phyloP scores from a whole-genome alignment of 1,140 invertebrate genomes.

The Neodiprion virginianus region DNA sequence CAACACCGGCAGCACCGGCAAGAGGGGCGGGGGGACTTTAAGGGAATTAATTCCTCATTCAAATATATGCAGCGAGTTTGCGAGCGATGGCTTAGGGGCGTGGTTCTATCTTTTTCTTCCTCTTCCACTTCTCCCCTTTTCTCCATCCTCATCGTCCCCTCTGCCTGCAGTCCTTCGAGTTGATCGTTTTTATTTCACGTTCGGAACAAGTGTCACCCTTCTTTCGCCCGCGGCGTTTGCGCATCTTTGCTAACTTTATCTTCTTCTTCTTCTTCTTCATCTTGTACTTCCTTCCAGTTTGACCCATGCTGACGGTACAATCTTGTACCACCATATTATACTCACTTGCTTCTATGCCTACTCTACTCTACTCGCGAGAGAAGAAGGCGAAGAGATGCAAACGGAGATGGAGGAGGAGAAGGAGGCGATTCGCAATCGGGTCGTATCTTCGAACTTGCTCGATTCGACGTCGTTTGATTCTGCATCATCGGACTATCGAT shows the following conservation, averaged over 20 bases:
- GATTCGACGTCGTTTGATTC: neutral
- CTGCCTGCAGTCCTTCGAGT: neutral
- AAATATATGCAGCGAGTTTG: neutral
- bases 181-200: neutral
- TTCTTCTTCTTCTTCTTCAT: neutral
- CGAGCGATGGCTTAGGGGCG: neutral
- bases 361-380: neutral
- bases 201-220: neutral
- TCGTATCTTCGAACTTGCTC: neutral
- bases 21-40: neutral
- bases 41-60: conserved; percentile 6
- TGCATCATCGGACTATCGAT: too few species aligned
- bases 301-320: too few species aligned
- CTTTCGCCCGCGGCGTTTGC: too few species aligned
- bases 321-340: too few species aligned
- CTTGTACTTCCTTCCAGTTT: neutral
- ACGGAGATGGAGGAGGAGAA: neutral
- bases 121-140: neutral
- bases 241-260: too few species aligned
- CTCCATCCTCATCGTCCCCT: neutral
- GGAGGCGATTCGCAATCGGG: too few species aligned
- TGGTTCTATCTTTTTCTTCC: neutral
- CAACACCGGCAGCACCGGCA: neutral
- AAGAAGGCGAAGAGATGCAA: neutral
- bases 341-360: too few species aligned